Conservation (phyloP, 2,113 vertebrate species). For the Scopus umbretta region DNA sequence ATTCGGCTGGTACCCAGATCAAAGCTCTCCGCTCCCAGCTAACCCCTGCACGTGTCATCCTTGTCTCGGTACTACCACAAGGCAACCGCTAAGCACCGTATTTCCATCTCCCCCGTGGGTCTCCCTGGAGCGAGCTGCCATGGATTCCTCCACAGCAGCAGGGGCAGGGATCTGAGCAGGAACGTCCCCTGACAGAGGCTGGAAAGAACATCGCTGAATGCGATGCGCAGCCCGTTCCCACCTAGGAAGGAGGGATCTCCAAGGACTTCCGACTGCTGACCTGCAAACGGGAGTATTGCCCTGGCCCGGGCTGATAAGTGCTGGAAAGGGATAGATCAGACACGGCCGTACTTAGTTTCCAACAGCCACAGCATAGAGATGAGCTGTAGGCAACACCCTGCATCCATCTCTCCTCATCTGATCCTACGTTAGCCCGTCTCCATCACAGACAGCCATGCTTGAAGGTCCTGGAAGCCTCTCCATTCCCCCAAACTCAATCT, state of each 20-base stretch:
- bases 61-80: not conserved
- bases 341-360: not conserved
- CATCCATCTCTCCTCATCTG: not conserved
- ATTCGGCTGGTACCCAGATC: not conserved
- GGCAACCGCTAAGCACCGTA: not conserved
- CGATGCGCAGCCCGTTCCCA: fast-evolving
- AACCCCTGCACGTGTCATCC: fast-evolving
- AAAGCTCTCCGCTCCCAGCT: not conserved
- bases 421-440: not conserved
- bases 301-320: not conserved
- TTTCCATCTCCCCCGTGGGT: not conserved
- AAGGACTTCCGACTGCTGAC: not conserved
- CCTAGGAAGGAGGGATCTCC: not conserved
- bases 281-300: not conserved
- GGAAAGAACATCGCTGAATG: not conserved
- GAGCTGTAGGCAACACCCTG: not conserved
- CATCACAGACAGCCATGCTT: not conserved
- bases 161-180: not conserved
- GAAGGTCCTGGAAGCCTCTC: not conserved
- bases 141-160: not conserved
- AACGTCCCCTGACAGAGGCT: not conserved
- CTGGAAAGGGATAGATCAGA: not conserved
- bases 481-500: not conserved
- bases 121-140: not conserved
- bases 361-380: not conserved